These are phyloP conservation scores for Drosophila kokeensis DNA, from an alignment of 2,888 invertebrate species.

Conservation along the genomic window DNA sequence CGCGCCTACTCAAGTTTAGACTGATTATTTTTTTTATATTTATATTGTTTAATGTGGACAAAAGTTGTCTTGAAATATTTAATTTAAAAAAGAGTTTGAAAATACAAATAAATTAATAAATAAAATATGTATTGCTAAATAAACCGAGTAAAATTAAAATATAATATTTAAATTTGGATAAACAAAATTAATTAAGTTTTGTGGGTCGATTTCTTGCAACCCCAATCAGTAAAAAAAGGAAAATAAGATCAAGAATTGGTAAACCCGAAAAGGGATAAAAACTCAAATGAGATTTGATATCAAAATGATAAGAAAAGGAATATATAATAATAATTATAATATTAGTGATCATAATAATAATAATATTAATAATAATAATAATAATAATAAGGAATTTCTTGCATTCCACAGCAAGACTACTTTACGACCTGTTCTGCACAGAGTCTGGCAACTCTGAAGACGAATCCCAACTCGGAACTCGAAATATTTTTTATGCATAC, in stretches of 20 bases:
- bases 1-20: background rate
- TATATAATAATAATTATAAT: too few relatives aligned
- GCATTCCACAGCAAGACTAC: too few relatives aligned
- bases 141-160: background rate
- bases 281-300: background rate
- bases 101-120: background rate
- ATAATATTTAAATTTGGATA: background rate
- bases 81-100: background rate
- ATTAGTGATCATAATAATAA: too few relatives aligned
- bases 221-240: background rate
- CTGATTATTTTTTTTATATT: background rate
- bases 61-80: too few relatives aligned
- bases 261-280: rapidly evolving
- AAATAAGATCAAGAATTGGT: background rate
- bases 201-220: background rate
- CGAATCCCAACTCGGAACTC: background rate
- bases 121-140: background rate
- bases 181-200: background rate
- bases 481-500: background rate
- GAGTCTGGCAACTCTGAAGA: background rate
- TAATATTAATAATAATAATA: too few relatives aligned
- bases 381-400: too few relatives aligned
- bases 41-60: background rate
- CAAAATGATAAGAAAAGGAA: background rate
- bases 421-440: background rate